Evolutionary conservation across 2,888 invertebrate genomes (phyloP), one percentile per base, ranked within the genome.

Genomic region (Drosophila testacea): DNA sequence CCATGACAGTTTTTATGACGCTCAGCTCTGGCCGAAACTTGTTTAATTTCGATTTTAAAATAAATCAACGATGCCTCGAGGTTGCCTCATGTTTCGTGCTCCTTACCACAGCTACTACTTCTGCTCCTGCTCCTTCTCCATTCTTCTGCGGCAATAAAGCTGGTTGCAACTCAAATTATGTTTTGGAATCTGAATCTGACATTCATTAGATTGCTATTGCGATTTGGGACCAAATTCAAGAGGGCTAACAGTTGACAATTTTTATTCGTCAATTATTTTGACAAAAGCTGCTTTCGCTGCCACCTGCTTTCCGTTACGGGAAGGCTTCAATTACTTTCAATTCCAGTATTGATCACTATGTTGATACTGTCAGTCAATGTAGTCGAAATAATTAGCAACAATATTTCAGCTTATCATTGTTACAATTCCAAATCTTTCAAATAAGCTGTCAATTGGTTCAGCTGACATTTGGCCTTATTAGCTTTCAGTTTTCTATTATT

Each of bases 1-100:
- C 28, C 42, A 38, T 34, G 71, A 76, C 60, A 51, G 52, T 62
- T 70, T 76, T 77, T 66, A 75, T 66, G 70, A 62, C 47, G 56
- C 38, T 30, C 52, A 13, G 57, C 51, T 16, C 11, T 36, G 39
- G 38, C n/a, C 39, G 55, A 76, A 83, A 87, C 85, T 78, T 78
- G 83, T 88, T 83, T 86, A 54, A 77, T 61, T 85, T 83, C 69
- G 70, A 83, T 78, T 79, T 74, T 66, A 73, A 82, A 79, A 70
- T 71, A 69, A 66, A 77, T 81, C 60, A 78, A 64, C 48, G 44
- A 41, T 22, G 42, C 44, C 76, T 16, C 28, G 28, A 41, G 41
- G 38, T 36, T 48, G 62, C 32, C 38, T 50, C 13, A 52, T 42
- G 16, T 13, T 42, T 4, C 41, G 28, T 3, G 27, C 16, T 2